Base-by-base conservation (phyloP, 37 sponge, comb jelly and placozoan species). In the Diacarnus erythraeanus region DNA sequence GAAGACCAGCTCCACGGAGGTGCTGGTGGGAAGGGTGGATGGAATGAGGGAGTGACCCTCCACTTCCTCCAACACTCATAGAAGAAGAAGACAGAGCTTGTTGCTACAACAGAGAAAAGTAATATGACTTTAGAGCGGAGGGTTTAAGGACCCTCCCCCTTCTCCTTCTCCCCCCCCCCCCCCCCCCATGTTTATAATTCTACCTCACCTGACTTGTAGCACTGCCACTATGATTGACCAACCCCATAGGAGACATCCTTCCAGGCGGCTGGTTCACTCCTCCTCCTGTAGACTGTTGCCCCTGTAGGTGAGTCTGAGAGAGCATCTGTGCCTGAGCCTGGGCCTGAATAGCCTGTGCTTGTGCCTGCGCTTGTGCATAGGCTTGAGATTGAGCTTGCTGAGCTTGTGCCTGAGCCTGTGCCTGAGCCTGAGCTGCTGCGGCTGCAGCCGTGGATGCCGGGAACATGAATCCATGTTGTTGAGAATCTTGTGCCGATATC, bases 321-420 rank as follows among this genome's bases (percentile, higher is more conserved):
- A 37, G 30, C 8, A 37, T 35, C 23, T 71, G 71, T 34, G 66
- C 66, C 9, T 65, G 66, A 30, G 66, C 66, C 2, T 31, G 34
- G 35, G 66, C 66, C 9, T 65, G 66, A 2, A 31, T 25, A 10
- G 66, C 30, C 66, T 65, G 66, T 6, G 12, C 51, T 12, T 47
- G 51, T 12, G 6, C 10, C 51, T 47, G 51, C 12, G 51, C 51
- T 47, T 47, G 51, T 31, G 35, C 66, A 10, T 59, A 59, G 60
- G 60, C 60, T 59, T 59, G 60, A 10, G 60, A 59, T 4, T 59
- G 60, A 59, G 60, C 60, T 27, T 59, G 60, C 66, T 77, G 77
- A n/a, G 33, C 23, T 30, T 61, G 65, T 4, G 42, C 71, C 12
- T 71, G 71, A 2, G 60, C 63, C 54, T 77, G 64, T 36, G 77